Percentiles rank a stretch among this genome's conserved stretches.
phyloP scores from a whole-genome alignment of 2,113 vertebrate genomes.

The Cathartes aura region DNA sequence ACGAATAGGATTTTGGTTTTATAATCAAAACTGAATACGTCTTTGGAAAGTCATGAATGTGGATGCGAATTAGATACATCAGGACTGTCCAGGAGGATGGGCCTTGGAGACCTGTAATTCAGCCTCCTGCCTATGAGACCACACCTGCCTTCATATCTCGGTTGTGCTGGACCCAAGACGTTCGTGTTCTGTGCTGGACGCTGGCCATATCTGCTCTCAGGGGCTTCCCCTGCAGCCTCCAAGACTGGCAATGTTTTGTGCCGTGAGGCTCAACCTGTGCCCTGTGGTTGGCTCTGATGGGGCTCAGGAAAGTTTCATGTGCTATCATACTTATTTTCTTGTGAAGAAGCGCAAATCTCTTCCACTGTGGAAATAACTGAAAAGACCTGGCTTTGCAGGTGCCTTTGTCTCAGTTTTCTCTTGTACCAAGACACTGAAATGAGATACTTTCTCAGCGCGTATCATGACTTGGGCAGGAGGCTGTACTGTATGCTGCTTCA shows the following conservation, averaged over 20 bases:
- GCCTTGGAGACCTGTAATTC: neutral
- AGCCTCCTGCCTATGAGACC: neutral
- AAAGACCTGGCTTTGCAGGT: neutral
- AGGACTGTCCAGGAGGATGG: neutral
- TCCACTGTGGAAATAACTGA: neutral
- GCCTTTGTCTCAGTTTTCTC: neutral
- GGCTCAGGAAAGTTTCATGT: neutral
- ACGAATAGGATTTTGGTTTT: neutral
- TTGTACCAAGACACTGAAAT: too few relatives aligned
- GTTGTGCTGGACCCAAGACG: neutral
- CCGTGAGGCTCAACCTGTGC: neutral
- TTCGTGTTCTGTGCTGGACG: fast-evolving
- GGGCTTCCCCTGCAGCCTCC: neutral
- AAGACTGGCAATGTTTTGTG: neutral
- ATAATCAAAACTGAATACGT: neutral
- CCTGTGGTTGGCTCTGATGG: neutral
- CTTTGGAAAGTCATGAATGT: neutral
- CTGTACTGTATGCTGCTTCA: neutral
- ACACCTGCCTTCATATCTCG: neutral
- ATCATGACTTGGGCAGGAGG: neutral
- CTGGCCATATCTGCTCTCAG: too few relatives aligned
- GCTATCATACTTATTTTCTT: neutral
- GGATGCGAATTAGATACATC: neutral
- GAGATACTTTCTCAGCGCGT: neutral
- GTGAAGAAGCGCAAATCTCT: neutral